Base-by-base conservation (phyloP, 2,797 vertebrate genomes). In the Notolabrus celidotus region DNA sequence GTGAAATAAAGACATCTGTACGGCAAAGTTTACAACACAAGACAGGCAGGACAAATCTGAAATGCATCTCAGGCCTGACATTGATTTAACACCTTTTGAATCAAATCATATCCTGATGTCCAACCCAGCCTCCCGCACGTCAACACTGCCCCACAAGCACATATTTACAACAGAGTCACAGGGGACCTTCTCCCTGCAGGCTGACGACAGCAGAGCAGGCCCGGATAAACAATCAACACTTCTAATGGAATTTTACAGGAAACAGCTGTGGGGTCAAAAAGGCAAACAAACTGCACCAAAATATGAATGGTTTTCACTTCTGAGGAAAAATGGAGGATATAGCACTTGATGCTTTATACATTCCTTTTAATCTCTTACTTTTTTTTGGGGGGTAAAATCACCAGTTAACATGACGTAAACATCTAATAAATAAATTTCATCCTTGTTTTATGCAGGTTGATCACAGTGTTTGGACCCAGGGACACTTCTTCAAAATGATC, bases 201-300 rank as follows among this genome's bases (percentile, higher is more conserved):
- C 63, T 66, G 77, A 74, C 10, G 57, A 83, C 69, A 79, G 79
- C 53, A 1, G 31, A 70, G 72, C 33, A 15, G 45, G 55, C 50
- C 80, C 82, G 71, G 49, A 80, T 79, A 88, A 89, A 88, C 85
- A 82, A 82, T 85, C 77, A 81, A 77, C 53, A 83, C 77, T 41
- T 82, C 71, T 36, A 73, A 86, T 62, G 74, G 68, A 70, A 85
- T 80, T 80, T 80, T 39, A 69, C 64, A 89, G 89, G 81, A 89
- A 92, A 86, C 86, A 87, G 69, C 73, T 82, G 77, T 59, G 59
- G 54, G 77, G 80, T 89, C 62, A 67, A 79, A 71, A 76, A 86
- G 52, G 62, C 54, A 80, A 71, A 72, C 39, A 80, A 80, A 41
- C 46, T 11, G 58, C 25, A 29, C n/a, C 16, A 63, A 74, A 79